Percentiles rank a stretch among this genome's conserved stretches.
These are phyloP conservation scores for Oligia latruncula DNA, from an alignment of 2,888 invertebrate genomes.

Conservation along the genomic window DNA sequence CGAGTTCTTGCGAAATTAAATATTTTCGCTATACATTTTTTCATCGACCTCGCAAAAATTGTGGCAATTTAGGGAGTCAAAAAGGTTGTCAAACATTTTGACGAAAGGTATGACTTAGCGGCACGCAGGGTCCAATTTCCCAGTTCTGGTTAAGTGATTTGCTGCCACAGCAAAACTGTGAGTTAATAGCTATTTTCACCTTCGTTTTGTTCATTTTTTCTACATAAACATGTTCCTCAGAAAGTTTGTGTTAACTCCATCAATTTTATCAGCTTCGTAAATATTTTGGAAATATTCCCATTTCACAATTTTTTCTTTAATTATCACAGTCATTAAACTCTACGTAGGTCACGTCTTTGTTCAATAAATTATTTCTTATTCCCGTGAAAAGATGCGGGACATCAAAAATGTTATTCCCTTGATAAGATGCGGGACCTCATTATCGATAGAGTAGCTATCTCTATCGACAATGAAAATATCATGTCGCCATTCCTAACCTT, in stretches of 20 bases:
- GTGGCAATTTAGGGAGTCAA: too few relatives aligned
- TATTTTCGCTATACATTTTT: not conserved
- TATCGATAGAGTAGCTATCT: too few relatives aligned
- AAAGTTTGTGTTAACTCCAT: not conserved
- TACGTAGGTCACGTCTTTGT: not conserved
- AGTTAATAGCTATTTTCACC: not conserved
- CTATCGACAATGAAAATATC: too few relatives aligned
- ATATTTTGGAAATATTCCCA: not conserved
- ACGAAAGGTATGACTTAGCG: too few relatives aligned
- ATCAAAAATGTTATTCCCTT: too few relatives aligned
- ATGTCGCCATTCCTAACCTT: too few relatives aligned
- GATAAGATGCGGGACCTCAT: too few relatives aligned
- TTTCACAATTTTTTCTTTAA: not conserved
- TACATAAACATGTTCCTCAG: not conserved
- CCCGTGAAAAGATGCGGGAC: too few relatives aligned
- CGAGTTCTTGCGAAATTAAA: not conserved
- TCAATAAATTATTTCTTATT: too few relatives aligned
- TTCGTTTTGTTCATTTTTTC: slow-evolving; percentile 1
- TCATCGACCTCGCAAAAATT: not conserved
- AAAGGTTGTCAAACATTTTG: too few relatives aligned
- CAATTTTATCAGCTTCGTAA: not conserved
- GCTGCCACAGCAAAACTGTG: not conserved
- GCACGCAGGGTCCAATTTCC: too few relatives aligned
- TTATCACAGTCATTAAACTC: not conserved
- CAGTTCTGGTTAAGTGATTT: too few relatives aligned